A percentile compares a stretch with the other conserved stretches of the same genome.
Evolutionary conservation across 2,113 vertebrate species (phyloP).

Genomic region (Megaceryle torquata): DNA sequence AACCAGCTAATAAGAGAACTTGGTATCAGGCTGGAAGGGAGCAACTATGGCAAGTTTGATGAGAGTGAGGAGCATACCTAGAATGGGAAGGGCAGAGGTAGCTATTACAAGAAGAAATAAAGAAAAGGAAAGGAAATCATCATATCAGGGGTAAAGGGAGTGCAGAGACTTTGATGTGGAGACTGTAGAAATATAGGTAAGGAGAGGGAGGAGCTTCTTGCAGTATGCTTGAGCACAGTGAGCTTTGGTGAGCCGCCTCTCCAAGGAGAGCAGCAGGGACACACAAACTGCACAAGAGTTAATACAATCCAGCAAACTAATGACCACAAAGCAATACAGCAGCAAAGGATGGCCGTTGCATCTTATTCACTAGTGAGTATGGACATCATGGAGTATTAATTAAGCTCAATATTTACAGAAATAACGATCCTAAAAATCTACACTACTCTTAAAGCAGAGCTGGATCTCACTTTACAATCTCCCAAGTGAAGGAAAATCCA

Average conservation of each 20-base stretch:
- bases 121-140: not conserved
- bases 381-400: not conserved
- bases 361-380: not conserved
- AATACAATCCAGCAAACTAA: not conserved
- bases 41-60: not conserved
- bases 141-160: not conserved
- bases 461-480: not conserved
- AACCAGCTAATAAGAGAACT: not conserved
- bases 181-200: not conserved
- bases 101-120: not conserved
- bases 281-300: not conserved
- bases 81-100: not conserved
- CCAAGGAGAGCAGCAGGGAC: not conserved
- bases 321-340: not conserved
- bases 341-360: not conserved
- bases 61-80: not conserved
- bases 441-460: not conserved
- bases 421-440: not conserved
- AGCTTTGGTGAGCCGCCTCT: not conserved
- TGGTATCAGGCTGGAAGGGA: not conserved
- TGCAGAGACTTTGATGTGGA: not conserved
- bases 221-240: not conserved
- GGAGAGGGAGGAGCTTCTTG: not conserved
- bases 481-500: not conserved
- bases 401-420: not conserved